phyloP scores from a whole-genome alignment of 1,140 invertebrate genomes.

The Bathynomus jamesi region DNA sequence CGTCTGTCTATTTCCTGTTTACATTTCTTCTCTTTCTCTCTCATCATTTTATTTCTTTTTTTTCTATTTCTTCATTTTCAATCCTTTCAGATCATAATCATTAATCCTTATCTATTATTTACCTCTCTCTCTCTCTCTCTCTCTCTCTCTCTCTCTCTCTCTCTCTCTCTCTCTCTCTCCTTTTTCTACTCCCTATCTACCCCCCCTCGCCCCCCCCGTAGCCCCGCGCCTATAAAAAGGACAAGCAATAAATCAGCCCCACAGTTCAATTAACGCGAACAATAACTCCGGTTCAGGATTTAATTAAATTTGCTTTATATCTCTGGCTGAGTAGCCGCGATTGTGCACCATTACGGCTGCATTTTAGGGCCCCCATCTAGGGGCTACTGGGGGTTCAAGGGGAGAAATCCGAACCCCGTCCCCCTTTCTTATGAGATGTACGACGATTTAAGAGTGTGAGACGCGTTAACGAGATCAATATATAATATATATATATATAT shows the following conservation, averaged over 20 bases:
- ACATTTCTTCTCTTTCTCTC: neutral
- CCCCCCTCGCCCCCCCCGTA: neutral
- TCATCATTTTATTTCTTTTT: neutral
- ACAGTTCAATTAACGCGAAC: constrained; percentile 13
- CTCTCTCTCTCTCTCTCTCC: neutral
- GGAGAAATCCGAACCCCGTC: no score
- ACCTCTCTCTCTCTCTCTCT: neutral
- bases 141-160: neutral
- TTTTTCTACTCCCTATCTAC: neutral
- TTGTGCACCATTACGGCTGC: neutral
- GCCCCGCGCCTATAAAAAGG: neutral
- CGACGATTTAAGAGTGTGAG: no score
- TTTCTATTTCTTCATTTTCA: no score
- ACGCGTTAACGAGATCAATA: no score
- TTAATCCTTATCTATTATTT: no score
- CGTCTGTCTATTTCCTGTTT: neutral
- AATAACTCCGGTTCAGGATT: constrained; percentile 15
- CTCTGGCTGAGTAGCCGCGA: neutral
- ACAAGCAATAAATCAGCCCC: constrained; percentile 9
- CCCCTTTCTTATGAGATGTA: no score
- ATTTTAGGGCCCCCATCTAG: neutral
- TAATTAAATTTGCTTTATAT: constrained; percentile 21
- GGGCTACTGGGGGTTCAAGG: neutral
- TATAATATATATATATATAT: no score
- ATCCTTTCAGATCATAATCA: no score